A percentile compares a stretch with the other conserved stretches of the same genome.
Evolutionary conservation across 2,888 invertebrate genomes (phyloP).

Genomic region (Leptinotarsa peninsularis): DNA sequence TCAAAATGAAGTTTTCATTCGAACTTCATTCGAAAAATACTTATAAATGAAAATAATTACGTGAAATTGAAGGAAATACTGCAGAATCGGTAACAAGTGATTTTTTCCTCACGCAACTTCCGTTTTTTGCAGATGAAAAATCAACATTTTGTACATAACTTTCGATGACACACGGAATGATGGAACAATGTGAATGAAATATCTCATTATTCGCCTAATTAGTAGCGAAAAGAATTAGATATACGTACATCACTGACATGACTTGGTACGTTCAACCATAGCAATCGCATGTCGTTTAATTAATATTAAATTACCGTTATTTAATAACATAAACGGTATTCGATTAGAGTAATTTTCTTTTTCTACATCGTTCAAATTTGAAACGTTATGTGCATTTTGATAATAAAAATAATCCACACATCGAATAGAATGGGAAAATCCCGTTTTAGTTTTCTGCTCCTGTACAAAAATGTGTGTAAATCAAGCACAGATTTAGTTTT

Average conservation of each 20-base stretch:
- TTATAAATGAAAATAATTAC: too few species aligned
- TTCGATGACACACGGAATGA: not conserved
- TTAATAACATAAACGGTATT: constrained; percentile 7
- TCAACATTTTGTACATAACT: too few species aligned
- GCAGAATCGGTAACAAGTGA: too few species aligned
- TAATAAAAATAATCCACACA: not conserved
- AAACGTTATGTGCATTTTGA: not conserved
- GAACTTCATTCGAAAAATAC: too few species aligned
- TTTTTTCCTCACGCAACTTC: too few species aligned
- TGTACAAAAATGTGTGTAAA: too few species aligned
- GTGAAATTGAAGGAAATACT: too few species aligned
- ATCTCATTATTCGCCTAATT: not conserved
- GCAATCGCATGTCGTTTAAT: not conserved
- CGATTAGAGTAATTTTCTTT: constrained; percentile 2
- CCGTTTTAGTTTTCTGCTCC: too few species aligned
- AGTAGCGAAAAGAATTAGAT: not conserved
- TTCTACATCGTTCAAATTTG: not conserved
- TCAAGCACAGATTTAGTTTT: too few species aligned
- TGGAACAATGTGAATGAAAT: not conserved
- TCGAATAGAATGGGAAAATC: too few species aligned
- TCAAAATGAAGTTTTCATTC: too few species aligned
- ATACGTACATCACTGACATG: not conserved
- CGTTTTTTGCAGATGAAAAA: too few species aligned
- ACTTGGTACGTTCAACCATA: not conserved
- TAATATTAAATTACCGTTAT: not conserved